Conservation (phyloP, 1,140 invertebrate genomes). For the Brachionus angularis region DNA sequence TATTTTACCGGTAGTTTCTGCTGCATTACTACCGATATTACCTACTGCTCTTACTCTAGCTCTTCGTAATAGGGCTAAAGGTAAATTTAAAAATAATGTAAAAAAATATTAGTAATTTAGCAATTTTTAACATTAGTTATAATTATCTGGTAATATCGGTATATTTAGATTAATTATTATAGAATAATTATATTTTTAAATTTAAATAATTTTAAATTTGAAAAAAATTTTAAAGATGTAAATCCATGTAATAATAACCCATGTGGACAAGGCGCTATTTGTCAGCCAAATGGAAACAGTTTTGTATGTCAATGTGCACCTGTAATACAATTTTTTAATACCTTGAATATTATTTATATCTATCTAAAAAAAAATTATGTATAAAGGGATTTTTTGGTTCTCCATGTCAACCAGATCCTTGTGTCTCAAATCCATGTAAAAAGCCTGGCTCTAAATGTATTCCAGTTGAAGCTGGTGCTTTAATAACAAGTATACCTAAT, state of each 20-base stretch:
- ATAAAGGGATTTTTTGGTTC: constrained; percentile 27
- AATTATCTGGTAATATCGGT: constrained; percentile 16
- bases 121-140: not conserved
- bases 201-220: not conserved
- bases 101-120: too few relatives aligned
- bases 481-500: constrained; percentile 14
- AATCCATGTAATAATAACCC: constrained; percentile 34
- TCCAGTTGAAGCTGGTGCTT: constrained; percentile 41
- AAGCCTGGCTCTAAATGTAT: constrained; percentile 19
- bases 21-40: constrained; percentile 33
- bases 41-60: not conserved
- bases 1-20: constrained; percentile 34
- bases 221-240: constrained; percentile 15
- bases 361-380: too few relatives aligned
- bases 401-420: constrained; percentile 42
- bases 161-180: not conserved
- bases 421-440: constrained; percentile 31
- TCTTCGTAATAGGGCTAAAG: constrained; percentile 2
- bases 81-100: too few relatives aligned
- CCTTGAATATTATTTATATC: not conserved
- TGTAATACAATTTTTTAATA: not conserved
- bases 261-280: constrained; percentile 14
- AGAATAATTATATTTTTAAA: not conserved
- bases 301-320: constrained; percentile 41
- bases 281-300: constrained; percentile 16